Evolutionary conservation across 2,888 invertebrate genomes (phyloP).

Genomic region (Ischnus inquisitorius): DNA sequence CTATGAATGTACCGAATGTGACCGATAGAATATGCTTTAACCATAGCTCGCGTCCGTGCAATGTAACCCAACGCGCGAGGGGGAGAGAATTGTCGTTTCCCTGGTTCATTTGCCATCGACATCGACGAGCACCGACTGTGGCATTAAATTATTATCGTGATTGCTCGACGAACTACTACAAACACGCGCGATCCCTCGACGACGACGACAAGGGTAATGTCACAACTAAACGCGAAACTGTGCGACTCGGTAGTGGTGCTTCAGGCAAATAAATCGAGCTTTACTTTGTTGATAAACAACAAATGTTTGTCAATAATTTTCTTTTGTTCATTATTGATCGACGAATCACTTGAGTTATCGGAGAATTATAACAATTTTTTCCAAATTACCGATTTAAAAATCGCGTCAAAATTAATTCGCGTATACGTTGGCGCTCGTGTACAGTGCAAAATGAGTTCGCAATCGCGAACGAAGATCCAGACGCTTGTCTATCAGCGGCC

Average conservation of each 20-base stretch:
- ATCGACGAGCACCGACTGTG: slow-evolving; percentile 72
- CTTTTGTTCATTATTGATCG: neutral
- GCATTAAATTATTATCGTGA: slow-evolving; percentile 82
- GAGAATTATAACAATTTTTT: neutral
- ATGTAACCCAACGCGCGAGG: slow-evolving; percentile 55
- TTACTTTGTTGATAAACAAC: neutral
- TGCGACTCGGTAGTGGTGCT: neutral
- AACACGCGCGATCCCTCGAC: slow-evolving; percentile 49
- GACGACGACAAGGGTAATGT: neutral
- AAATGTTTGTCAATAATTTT: neutral
- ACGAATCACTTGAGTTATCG: neutral
- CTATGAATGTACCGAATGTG: slow-evolving; percentile 72
- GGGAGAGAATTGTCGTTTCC: slow-evolving; percentile 40
- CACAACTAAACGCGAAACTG: slow-evolving; percentile 14
- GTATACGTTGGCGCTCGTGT: neutral
- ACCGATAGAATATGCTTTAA: slow-evolving; percentile 60
- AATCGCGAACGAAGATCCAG: slow-evolving; percentile 65
- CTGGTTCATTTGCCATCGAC: slow-evolving; percentile 77
- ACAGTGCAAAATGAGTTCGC: slow-evolving; percentile 5
- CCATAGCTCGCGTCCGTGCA: slow-evolving; percentile 36
- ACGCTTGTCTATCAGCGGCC: slow-evolving; percentile 67
- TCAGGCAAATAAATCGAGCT: neutral
- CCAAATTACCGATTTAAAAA: neutral
- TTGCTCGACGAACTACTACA: slow-evolving; percentile 70
- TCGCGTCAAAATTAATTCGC: slow-evolving; percentile 3